These are phyloP conservation scores for Guaruba guarouba DNA, from an alignment of 2,113 vertebrate species.

Conservation along the genomic window DNA sequence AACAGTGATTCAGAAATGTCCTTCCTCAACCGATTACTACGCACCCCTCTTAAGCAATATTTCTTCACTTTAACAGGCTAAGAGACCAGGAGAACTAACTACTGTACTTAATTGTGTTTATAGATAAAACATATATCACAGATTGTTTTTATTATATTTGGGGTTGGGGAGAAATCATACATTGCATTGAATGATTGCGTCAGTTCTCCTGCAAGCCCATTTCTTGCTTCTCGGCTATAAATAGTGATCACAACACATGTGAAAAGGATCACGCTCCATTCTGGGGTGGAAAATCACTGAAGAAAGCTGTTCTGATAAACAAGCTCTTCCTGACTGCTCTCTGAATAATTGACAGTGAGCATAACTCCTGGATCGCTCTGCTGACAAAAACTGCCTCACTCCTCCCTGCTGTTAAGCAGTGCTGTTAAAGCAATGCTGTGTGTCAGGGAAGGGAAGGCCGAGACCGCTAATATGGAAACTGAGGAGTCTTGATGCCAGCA, in stretches of 20 bases:
- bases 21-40: not conserved
- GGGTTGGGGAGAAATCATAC: not conserved
- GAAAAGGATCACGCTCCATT: not conserved
- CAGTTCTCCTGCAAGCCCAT: not conserved
- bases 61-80: not conserved
- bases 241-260: constrained; percentile 23
- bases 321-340: constrained; percentile 25
- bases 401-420: not conserved
- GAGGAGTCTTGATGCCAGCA: not conserved
- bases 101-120: not conserved
- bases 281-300: not conserved
- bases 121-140: not conserved
- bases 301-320: constrained; percentile 50
- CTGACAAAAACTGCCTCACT: not conserved
- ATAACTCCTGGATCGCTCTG: not conserved
- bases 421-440: rapidly evolving
- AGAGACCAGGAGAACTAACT: not conserved
- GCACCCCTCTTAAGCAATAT: not conserved
- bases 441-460: not conserved
- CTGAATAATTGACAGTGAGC: not conserved
- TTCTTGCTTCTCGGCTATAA: constrained; percentile 21
- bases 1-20: not conserved
- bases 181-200: not conserved
- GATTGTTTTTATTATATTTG: not conserved
- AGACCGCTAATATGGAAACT: not conserved